Percentiles rank a stretch among this genome's conserved stretches.
Evolutionary conservation across 1,140 invertebrate genomes (phyloP).

Genomic region (Lepidotrigona ventralis): DNA sequence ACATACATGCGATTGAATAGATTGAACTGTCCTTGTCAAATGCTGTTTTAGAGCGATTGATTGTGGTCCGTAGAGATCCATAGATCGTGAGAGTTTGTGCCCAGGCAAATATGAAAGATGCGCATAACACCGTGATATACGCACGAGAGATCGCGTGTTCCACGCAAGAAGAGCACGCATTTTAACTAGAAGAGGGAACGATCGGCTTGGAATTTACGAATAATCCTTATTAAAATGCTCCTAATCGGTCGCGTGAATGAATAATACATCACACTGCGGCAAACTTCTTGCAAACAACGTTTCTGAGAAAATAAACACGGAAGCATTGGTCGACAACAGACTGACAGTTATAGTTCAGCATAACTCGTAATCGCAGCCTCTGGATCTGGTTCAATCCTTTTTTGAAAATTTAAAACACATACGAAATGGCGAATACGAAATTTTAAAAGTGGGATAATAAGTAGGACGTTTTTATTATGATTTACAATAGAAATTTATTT

Average conservation of each 20-base stretch:
- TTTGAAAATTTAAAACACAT: not conserved
- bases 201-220: not conserved
- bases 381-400: not conserved
- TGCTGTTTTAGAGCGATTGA: not conserved
- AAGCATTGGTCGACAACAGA: not conserved
- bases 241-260: not conserved
- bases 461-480: not conserved
- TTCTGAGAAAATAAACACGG: not conserved
- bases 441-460: not conserved
- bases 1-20: too few relatives aligned
- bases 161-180: conserved; percentile 32
- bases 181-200: conserved; percentile 20
- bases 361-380: too few relatives aligned
- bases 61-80: not conserved
- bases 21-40: not conserved
- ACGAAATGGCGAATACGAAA: not conserved
- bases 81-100: conserved; percentile 8
- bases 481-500: too few relatives aligned
- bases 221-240: conserved; percentile 9
- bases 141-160: conserved; percentile 34
- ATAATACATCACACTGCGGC: not conserved
- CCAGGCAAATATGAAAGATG: not conserved
- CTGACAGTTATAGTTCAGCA: not conserved
- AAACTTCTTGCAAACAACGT: not conserved
- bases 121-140: not conserved